Conservation (phyloP, 2,797 vertebrate genomes). For the Peromyscus aztecus region DNA sequence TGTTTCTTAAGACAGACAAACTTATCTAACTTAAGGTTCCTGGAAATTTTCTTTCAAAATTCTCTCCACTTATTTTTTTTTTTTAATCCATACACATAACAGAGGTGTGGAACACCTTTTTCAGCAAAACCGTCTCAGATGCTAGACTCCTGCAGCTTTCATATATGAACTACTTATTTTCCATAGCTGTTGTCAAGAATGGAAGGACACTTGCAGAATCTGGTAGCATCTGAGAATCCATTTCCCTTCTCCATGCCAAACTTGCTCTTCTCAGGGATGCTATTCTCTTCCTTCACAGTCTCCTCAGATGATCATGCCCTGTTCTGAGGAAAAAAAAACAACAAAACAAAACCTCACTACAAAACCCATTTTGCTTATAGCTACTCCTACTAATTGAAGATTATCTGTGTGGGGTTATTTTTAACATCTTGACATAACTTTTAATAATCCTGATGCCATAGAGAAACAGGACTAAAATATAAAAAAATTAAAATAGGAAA, state of each 20-base stretch:
- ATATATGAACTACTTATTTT: slow-evolving; percentile 6
- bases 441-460: slow-evolving; percentile 28
- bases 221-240: background rate
- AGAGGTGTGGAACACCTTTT: background rate
- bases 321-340: background rate
- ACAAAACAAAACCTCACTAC: slow-evolving; percentile 2
- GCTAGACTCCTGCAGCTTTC: background rate
- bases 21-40: background rate
- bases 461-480: background rate
- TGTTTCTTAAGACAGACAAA: slow-evolving; percentile 20
- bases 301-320: slow-evolving; percentile 16
- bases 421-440: slow-evolving; percentile 50
- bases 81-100: background rate
- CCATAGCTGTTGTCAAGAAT: background rate
- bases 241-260: background rate
- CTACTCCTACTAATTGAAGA: slow-evolving; percentile 48
- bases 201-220: background rate
- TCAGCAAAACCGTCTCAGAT: background rate
- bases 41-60: slow-evolving; percentile 20
- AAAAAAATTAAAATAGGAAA: background rate
- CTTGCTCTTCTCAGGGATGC: background rate
- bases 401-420: slow-evolving; percentile 44
- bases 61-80: background rate
- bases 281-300: background rate
- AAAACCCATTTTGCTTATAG: slow-evolving; percentile 46